Percentiles rank a stretch among this genome's conserved stretches.
Evolutionary conservation across 2,888 invertebrate genomes (phyloP).

Genomic region (Andrena fulva): DNA sequence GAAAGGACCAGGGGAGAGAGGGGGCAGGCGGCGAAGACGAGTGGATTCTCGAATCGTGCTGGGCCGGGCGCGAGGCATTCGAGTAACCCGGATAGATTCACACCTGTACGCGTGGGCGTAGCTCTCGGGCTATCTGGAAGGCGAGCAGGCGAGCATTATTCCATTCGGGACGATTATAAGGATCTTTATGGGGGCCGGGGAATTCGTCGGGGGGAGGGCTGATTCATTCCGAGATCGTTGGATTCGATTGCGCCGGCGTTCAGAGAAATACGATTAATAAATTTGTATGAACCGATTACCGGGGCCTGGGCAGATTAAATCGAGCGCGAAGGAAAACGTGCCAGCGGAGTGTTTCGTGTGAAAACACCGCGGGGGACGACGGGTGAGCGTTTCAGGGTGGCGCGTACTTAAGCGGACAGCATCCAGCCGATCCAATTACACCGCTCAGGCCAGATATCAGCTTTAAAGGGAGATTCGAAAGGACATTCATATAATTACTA

Average conservation of each 20-base stretch:
- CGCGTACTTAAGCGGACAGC: slow-evolving; percentile 1
- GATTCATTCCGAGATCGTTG: slow-evolving; percentile 60
- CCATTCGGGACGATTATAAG: slow-evolving; percentile 45
- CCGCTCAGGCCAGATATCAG: background rate
- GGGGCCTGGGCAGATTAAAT: slow-evolving; percentile 19
- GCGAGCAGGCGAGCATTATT: slow-evolving; percentile 46
- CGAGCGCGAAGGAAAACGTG: slow-evolving; percentile 8
- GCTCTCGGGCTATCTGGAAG: slow-evolving; percentile 35
- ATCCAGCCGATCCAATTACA: slow-evolving; percentile 4
- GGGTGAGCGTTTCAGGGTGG: background rate
- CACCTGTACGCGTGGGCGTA: slow-evolving; percentile 72
- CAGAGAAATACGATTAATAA: slow-evolving; percentile 58
- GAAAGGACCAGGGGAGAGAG: background rate
- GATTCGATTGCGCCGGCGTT: slow-evolving; percentile 38
- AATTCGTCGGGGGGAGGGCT: slow-evolving; percentile 34
- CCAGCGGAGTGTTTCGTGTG: slow-evolving; percentile 22
- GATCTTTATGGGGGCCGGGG: slow-evolving; percentile 54
- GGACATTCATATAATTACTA: no score
- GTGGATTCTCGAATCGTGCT: slow-evolving; percentile 55
- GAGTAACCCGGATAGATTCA: slow-evolving; percentile 63
- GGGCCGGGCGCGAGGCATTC: slow-evolving; percentile 35
- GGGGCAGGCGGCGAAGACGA: slow-evolving; percentile 23
- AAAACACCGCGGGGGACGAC: slow-evolving; percentile 22
- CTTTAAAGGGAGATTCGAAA: background rate
- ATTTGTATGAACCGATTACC: slow-evolving; percentile 33